These are phyloP conservation scores for Dendrolimus kikuchii DNA, from an alignment of 1,140 invertebrate species.

Conservation along the genomic window DNA sequence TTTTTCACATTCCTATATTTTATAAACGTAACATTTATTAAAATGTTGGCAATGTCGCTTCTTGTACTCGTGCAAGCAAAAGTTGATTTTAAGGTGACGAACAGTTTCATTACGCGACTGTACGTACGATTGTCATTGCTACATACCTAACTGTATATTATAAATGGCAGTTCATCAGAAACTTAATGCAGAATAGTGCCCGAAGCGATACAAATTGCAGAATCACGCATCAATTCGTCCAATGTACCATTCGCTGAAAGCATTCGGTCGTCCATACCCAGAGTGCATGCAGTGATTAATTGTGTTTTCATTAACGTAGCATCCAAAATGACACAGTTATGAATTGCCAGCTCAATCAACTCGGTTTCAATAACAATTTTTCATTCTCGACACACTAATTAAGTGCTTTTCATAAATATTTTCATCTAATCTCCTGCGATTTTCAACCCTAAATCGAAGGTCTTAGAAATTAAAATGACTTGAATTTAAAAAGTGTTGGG, in stretches of 20 bases:
- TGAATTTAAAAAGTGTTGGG: slow-evolving; percentile 27
- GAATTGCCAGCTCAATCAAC: slow-evolving; percentile 65
- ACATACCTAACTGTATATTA: background rate
- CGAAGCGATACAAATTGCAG: slow-evolving; percentile 30
- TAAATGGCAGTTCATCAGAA: slow-evolving; percentile 1
- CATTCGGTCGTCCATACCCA: slow-evolving; percentile 13
- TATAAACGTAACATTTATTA: too few relatives aligned
- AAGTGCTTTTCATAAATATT: slow-evolving; percentile 69
- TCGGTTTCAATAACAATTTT: slow-evolving; percentile 71
- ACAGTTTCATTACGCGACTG: background rate
- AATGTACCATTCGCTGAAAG: too few relatives aligned
- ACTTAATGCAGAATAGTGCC: slow-evolving; percentile 11
- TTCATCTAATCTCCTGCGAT: slow-evolving; percentile 23
- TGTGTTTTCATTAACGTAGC: slow-evolving; percentile 60
- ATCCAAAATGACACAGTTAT: slow-evolving; percentile 70
- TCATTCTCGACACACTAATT: slow-evolving; percentile 71
- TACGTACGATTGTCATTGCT: background rate
- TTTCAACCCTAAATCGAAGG: slow-evolving; percentile 28
- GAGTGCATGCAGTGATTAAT: slow-evolving; percentile 51
- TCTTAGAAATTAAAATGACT: slow-evolving; percentile 26
- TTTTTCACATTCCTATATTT: too few relatives aligned
- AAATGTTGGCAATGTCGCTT: too few relatives aligned
- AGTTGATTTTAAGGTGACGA: too few relatives aligned
- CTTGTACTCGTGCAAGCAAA: too few relatives aligned
- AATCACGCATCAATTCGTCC: slow-evolving; percentile 39